These are phyloP conservation scores for Rotaria macrura DNA, from an alignment of 2,888 invertebrate species.

Conservation along the genomic window DNA sequence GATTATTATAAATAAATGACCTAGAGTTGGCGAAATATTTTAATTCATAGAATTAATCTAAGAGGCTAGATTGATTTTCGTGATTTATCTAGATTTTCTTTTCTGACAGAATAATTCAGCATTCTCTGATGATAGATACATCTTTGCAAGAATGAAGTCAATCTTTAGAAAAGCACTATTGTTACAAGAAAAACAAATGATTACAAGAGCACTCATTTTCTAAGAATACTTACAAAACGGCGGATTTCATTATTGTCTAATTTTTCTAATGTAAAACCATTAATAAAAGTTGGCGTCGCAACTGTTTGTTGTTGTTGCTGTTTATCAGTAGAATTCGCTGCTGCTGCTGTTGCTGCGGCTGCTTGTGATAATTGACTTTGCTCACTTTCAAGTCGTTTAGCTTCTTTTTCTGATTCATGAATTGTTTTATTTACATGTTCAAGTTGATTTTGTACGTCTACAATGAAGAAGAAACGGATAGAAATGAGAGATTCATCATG, in stretches of 20 bases:
- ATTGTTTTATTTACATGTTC: constrained; percentile 1
- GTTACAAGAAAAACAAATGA: too few species aligned
- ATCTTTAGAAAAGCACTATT: too few species aligned
- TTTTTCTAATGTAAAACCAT: not conserved
- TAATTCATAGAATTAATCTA: too few species aligned
- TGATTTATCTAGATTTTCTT: too few species aligned
- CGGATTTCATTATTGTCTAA: not conserved
- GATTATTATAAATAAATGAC: too few species aligned
- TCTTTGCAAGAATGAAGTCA: too few species aligned
- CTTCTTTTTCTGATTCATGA: constrained; percentile 9
- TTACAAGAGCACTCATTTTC: not conserved
- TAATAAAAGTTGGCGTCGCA: not conserved
- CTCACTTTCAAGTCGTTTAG: not conserved
- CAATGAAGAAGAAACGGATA: not conserved
- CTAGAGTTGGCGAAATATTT: too few species aligned
- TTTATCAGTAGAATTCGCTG: not conserved
- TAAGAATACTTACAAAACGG: not conserved
- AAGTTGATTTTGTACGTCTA: not conserved
- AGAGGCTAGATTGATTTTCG: too few species aligned
- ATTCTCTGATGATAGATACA: too few species aligned
- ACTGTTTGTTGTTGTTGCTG: not conserved
- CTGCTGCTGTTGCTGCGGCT: not conserved
- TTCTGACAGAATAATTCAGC: too few species aligned
- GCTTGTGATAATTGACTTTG: not conserved
- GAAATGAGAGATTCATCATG: not conserved